A percentile compares a stretch with the other conserved stretches of the same genome.
These are phyloP conservation scores for Oncorhynchus masou DNA, from an alignment of 2,113 vertebrate genomes.

Conservation along the genomic window DNA sequence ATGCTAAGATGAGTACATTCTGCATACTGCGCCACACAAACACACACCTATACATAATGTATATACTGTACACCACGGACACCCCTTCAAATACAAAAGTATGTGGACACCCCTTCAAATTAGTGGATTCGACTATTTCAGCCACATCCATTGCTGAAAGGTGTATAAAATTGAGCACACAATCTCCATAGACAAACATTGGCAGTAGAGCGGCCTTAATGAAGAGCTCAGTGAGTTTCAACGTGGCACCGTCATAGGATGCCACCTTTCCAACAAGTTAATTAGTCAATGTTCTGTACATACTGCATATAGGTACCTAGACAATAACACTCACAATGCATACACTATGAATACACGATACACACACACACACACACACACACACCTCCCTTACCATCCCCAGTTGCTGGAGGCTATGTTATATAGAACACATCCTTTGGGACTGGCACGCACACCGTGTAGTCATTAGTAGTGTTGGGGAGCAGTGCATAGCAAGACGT, in stretches of 20 bases:
- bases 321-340: constrained; percentile 21
- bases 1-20: not conserved
- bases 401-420: constrained; percentile 56
- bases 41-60: not conserved
- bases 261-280: not conserved
- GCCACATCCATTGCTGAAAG: too few relatives aligned
- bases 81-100: too few relatives aligned
- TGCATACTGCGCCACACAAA: not conserved
- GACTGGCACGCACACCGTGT: constrained; percentile 36
- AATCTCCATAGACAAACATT: too few relatives aligned
- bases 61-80: too few relatives aligned
- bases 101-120: too few relatives aligned
- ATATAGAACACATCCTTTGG: constrained; percentile 55
- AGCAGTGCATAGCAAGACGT: constrained; percentile 14
- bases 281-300: not conserved
- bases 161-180: too few relatives aligned
- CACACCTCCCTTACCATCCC: constrained; percentile 9
- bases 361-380: constrained; percentile 17
- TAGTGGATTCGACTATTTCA: too few relatives aligned
- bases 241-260: too few relatives aligned
- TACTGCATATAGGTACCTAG: not conserved
- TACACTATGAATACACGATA: constrained; percentile 28
- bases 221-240: too few relatives aligned
- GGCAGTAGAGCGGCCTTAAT: too few relatives aligned
- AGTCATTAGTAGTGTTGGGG: constrained; percentile 27